Evolutionary conservation across 2,888 invertebrate genomes (phyloP), one percentile per base, ranked within the genome.

Genomic region (Ligdia adustata): DNA sequence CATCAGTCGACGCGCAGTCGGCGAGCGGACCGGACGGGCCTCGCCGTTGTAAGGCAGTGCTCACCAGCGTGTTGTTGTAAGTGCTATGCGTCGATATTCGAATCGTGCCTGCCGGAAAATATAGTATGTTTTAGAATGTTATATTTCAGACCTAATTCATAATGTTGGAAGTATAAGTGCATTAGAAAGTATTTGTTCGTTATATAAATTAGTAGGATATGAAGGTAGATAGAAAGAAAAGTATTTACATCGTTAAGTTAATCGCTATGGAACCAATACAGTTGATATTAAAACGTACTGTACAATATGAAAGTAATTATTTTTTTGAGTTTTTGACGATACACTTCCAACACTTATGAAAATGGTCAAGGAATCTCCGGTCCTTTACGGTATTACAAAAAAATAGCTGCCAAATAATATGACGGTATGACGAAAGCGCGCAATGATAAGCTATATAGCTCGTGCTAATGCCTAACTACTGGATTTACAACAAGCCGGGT

Each of bases 31-130:
- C 66, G 61, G 73, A 69, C 74, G 79, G 71, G 60, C 78, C 70
- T 1, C 83, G 73, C 60, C 88, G 74, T 57, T 85, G 89, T 88
- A 88, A 87, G 77, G 85, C 75, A 9, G 79, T 69, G 41, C 70
- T 81, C 68, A 81, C 68, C 73, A 82, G 45, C 45, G 87, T 84
- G 59, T 86, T 88, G 69, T 90, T 88, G 75, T 85, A 87, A 34
- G 85, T 86, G 87, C 90, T 90, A 71, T 89, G 81, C 82, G 88
- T 79, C 56, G 90, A 89, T 52, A 89, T 85, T 54, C 88, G 80
- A 47, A 89, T 86, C 18, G 90, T 89, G 73, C 89, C 90, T 90
- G 75, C 22, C 4, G 57, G 57, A 68, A 59, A 43, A 4, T 2
- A 22, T n/a, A n/a, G n/a, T n/a, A n/a, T n/a, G n/a, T n/a, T n/a